Evolutionary conservation across 2,113 vertebrate species (phyloP).

Genomic region (Motacilla alba): DNA sequence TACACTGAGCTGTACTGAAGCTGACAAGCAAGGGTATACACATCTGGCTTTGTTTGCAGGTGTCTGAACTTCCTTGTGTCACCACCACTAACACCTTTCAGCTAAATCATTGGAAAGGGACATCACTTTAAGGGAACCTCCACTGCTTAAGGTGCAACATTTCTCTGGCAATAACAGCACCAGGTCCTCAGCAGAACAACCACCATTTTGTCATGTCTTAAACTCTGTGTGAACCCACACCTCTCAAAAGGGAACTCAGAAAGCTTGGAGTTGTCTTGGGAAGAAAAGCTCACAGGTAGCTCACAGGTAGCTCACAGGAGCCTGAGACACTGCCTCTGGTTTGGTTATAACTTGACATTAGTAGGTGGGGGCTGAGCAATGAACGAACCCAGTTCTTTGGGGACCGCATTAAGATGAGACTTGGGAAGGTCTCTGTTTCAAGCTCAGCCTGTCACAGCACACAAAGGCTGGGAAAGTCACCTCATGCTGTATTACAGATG

Average conservation of each 20-base stretch:
- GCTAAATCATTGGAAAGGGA: not conserved
- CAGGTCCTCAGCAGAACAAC: not conserved
- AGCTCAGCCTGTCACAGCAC: not conserved
- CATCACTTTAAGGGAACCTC: not conserved
- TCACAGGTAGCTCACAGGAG: not conserved
- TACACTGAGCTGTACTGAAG: not conserved
- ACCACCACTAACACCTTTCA: not conserved
- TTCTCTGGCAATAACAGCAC: not conserved
- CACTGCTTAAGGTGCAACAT: not conserved
- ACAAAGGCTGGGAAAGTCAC: not conserved
- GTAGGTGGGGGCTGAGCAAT: not conserved
- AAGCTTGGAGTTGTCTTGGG: not conserved
- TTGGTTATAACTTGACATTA: not conserved
- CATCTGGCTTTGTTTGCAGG: not conserved
- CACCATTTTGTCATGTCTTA: not conserved
- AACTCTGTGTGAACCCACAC: not conserved
- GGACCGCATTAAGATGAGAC: not conserved
- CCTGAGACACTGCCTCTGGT: not conserved
- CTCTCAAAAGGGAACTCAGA: not conserved
- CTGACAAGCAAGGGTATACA: not conserved
- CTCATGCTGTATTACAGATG: not conserved
- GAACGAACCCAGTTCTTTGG: not conserved
- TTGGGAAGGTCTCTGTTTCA: not conserved
- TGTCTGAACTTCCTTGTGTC: not conserved
- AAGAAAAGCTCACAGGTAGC: not conserved